Evolutionary conservation across 2,888 invertebrate genomes (phyloP).

Genomic region (Alcis repandata): DNA sequence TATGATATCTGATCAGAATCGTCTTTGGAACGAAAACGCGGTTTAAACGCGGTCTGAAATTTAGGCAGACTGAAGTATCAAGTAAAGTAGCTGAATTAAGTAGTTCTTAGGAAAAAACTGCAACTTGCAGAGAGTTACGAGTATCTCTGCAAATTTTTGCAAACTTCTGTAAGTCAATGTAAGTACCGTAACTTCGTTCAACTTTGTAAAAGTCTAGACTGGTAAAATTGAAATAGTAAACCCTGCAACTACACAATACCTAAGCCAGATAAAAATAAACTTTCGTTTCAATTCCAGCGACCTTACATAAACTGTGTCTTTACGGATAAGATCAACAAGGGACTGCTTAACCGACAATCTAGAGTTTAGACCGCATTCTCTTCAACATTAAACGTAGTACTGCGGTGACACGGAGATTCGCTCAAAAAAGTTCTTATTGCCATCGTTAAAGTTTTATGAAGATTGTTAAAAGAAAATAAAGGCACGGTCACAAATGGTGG

Average conservation of each 20-base stretch:
- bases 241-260: not conserved
- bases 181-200: no score
- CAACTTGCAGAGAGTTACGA: no score
- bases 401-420: not conserved
- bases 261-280: slow-evolving; percentile 4
- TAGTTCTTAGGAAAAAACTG: no score
- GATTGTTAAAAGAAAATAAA: slow-evolving; percentile 4
- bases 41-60: no score
- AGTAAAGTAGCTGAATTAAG: no score
- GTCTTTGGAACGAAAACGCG: no score
- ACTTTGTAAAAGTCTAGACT: not conserved
- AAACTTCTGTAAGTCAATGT: no score
- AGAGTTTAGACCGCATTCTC: slow-evolving; percentile 16
- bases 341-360: slow-evolving; percentile 18
- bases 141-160: no score
- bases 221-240: slow-evolving; percentile 4
- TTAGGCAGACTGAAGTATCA: no score
- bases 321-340: slow-evolving; percentile 18
- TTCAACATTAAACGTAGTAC: slow-evolving; percentile 7
- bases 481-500: slow-evolving; percentile 1
- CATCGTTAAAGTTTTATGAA: slow-evolving; percentile 11
- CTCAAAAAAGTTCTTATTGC: slow-evolving; percentile 9
- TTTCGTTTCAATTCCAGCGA: slow-evolving; percentile 16
- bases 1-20: no score
- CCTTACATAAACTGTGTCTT: slow-evolving; percentile 8